These are phyloP conservation scores for Rutpela maculata DNA, from an alignment of 2,888 invertebrate genomes.

Conservation along the genomic window DNA sequence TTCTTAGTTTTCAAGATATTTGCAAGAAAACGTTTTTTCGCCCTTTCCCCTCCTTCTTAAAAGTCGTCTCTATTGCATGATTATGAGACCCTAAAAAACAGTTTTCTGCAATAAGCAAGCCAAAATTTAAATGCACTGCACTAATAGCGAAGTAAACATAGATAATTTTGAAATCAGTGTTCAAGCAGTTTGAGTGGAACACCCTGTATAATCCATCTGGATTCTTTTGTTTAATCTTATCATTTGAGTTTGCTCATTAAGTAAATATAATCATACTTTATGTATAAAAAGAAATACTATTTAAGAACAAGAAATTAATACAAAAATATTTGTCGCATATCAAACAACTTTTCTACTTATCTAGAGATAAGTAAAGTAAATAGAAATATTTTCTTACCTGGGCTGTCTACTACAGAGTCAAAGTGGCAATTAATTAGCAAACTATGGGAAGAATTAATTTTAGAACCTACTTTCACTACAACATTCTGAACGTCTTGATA, in stretches of 20 bases:
- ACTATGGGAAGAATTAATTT: constrained; percentile 76
- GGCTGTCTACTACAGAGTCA: constrained; percentile 84
- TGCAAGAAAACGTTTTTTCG: no score
- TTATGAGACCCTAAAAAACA: no score
- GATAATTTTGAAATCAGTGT: background rate
- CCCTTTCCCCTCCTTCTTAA: no score
- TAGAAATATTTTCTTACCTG: constrained; percentile 75
- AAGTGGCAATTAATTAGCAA: constrained; percentile 87
- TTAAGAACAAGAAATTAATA: background rate
- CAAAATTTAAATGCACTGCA: no score
- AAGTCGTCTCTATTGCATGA: no score
- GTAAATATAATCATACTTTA: background rate
- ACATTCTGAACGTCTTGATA: constrained; percentile 83
- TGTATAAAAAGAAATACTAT: background rate
- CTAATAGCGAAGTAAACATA: no score
- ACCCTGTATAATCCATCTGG: background rate
- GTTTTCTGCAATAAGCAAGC: no score
- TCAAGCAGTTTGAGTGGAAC: background rate
- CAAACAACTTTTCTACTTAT: background rate
- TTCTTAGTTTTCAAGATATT: no score
- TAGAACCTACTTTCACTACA: constrained; percentile 80
- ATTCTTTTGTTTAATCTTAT: background rate
- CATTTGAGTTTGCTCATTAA: background rate
- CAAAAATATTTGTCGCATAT: background rate
- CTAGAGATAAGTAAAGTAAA: constrained; percentile 30